Evolutionary conservation across 2,797 vertebrate species (phyloP).

Genomic region (Anguilla obscura): DNA sequence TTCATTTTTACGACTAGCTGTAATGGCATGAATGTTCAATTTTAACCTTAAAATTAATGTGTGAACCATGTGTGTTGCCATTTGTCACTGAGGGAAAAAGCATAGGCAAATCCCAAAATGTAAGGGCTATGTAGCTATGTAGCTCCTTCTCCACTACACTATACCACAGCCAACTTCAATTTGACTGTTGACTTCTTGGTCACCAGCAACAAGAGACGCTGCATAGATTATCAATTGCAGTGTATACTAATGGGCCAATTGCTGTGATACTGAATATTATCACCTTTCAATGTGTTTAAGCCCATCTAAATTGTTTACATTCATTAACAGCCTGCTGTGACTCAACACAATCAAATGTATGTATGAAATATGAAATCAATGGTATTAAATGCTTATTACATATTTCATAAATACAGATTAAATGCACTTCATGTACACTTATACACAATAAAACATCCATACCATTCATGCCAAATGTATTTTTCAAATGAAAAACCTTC

Average conservation of each 20-base stretch:
- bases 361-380: too few species aligned
- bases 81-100: background rate
- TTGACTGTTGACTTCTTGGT: background rate
- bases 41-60: background rate
- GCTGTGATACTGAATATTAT: background rate
- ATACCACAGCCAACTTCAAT: background rate
- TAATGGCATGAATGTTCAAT: background rate
- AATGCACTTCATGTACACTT: background rate
- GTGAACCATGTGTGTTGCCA: background rate
- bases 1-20: too few species aligned
- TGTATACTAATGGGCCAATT: background rate
- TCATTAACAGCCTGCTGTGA: background rate
- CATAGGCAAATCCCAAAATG: background rate
- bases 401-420: background rate
- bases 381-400: background rate
- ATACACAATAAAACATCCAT: background rate
- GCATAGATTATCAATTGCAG: background rate
- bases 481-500: background rate
- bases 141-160: background rate
- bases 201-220: conserved; percentile 2
- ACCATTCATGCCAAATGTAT: background rate
- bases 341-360: background rate
- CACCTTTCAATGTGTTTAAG: conserved; percentile 1
- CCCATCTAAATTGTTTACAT: background rate
- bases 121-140: background rate